Conservation (phyloP, 2,888 invertebrate genomes). For the Amiota mariae region DNA sequence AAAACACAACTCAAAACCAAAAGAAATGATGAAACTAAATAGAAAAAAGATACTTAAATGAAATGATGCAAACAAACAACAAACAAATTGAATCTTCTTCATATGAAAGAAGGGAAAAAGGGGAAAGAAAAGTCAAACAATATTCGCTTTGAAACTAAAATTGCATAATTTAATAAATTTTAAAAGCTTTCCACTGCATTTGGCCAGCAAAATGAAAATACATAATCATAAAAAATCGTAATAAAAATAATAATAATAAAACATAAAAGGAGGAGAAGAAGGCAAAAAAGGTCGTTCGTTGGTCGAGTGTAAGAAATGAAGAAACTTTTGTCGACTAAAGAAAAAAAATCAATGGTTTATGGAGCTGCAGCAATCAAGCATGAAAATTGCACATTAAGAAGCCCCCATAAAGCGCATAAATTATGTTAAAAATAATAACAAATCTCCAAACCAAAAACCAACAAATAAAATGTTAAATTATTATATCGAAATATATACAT, state of each 20-base stretch:
- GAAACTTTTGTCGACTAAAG: not conserved
- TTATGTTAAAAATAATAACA: not conserved
- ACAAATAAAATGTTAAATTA: not conserved
- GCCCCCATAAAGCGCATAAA: not conserved
- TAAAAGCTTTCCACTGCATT: conserved; percentile 54
- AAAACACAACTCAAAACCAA: conserved; percentile 44
- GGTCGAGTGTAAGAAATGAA: not conserved
- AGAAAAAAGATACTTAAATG: conserved; percentile 18
- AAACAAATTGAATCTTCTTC: conserved; percentile 42
- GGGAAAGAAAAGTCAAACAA: no score
- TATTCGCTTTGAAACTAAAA: conserved; percentile 33
- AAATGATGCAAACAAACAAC: conserved; percentile 31
- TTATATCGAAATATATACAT: no score
- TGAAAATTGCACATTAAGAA: no score
- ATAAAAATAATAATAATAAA: conserved; percentile 44
- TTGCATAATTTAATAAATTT: conserved; percentile 56
- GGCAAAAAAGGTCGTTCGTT: not conserved
- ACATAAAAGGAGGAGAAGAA: not conserved
- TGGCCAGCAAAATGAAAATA: conserved; percentile 46
- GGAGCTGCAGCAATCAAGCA: not conserved
- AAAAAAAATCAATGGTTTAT: conserved; percentile 5
- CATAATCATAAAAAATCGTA: conserved; percentile 44
- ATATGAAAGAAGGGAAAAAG: not conserved
- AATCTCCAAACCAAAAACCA: not conserved
- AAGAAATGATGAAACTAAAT: not conserved